Evolutionary conservation across 2,888 invertebrate species (phyloP), one percentile per base, ranked within the genome.

Genomic region (Dynastes hyllus): DNA sequence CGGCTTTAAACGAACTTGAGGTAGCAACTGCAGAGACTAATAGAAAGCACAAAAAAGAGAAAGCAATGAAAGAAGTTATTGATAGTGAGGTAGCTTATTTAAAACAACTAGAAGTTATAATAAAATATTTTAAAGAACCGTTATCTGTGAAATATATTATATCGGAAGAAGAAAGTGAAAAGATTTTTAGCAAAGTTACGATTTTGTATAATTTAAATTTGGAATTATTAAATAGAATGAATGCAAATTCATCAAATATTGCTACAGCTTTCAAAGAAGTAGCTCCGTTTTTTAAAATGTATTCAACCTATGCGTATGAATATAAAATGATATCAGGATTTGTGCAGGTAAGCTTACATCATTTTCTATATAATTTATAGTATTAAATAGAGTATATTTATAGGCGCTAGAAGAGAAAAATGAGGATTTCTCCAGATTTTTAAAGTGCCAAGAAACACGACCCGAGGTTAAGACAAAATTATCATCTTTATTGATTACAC

Each of bases 271-370:
- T 95, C 87, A 90, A 92, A 0, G 93, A 92, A 85, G 91, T 95
- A 80, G 94, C 94, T 0, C 95, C 95, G 2, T 95, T 93, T 86
- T 92, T 95, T 76, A 95, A 95, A 87, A 87, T 95, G 22, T 95
- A 95, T 86, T 94, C 95, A 0, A 92, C 93, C 0, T 95, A 95
- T 87, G 95, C 95, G 0, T 94, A 93, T 80, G 94, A 93, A 84
- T 95, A 94, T 85, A 93, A 93, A 81, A 91, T 92, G 80, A 91
- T 93, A 0, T 87, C 94, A 70, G 88, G 90, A 55, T 87, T 93
- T 55, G 85, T 95, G 45, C 93, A 93, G 90, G 93, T 93, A 88
- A 83, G 83, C 80, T n/a, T 55, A 27, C 2, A 45, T 63, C 9
- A 8, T 6, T 11, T 11, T 76, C 37, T 40, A 2, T 40, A 45